phyloP scores from a whole-genome alignment of 2,888 invertebrate species.

The Eupeodes luniger region DNA sequence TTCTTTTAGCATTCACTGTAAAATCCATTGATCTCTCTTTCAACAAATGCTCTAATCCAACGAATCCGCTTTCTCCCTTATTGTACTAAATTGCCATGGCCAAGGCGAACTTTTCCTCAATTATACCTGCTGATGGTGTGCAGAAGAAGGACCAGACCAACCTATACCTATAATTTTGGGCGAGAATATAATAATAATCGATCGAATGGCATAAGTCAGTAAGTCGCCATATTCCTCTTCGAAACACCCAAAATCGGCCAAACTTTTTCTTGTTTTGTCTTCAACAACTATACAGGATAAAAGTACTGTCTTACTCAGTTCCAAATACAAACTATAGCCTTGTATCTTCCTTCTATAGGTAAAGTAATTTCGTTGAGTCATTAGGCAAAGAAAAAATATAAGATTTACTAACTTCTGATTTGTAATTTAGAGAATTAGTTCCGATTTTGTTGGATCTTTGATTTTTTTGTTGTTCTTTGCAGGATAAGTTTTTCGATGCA shows the following conservation, averaged over 20 bases:
- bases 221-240: conserved; percentile 56
- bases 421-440: conserved; percentile 75
- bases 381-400: conserved; percentile 67
- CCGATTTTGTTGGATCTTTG: conserved; percentile 50
- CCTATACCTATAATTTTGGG: conserved; percentile 33
- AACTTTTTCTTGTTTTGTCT: conserved; percentile 3
- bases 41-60: conserved; percentile 32
- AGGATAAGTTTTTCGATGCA: background rate
- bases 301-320: background rate
- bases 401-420: conserved; percentile 75
- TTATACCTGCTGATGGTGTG: conserved; percentile 43
- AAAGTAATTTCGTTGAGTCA: conserved; percentile 71
- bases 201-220: conserved; percentile 66
- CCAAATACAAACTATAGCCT: background rate
- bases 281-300: background rate
- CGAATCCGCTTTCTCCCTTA: conserved; percentile 38
- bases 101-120: conserved; percentile 37
- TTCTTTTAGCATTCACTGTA: background rate
- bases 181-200: conserved; percentile 70
- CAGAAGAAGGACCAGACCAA: background rate
- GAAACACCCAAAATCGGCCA: conserved; percentile 11
- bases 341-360: background rate
- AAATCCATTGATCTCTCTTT: background rate
- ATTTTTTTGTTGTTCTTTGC: background rate
- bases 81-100: conserved; percentile 33